phyloP scores from a whole-genome alignment of 2,797 vertebrate species.

The Lophius americanus region DNA sequence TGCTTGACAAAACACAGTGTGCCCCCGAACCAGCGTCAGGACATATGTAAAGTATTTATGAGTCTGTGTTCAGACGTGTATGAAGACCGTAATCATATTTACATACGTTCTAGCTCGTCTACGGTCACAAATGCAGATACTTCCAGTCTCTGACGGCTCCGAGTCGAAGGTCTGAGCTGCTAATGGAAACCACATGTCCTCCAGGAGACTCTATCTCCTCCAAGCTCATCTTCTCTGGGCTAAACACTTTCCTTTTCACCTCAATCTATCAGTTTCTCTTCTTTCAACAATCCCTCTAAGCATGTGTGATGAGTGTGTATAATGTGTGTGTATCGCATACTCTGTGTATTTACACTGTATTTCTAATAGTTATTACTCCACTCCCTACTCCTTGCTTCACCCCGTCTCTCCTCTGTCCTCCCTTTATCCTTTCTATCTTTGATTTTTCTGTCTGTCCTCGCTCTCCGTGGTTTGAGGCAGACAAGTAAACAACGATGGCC shows the following conservation, averaged over 20 bases:
- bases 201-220: conserved; percentile 63
- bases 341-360: conserved; percentile 5
- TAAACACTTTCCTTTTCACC: conserved; percentile 64
- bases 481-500: conserved; percentile 19
- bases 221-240: conserved; percentile 72
- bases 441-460: conserved; percentile 13
- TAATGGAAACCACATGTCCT: conserved; percentile 80
- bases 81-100: conserved; percentile 48
- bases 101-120: conserved; percentile 29
- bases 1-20: not conserved
- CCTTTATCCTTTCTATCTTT: conserved; percentile 30
- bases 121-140: conserved; percentile 53
- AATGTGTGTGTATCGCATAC: conserved; percentile 17
- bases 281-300: conserved; percentile 37
- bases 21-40: conserved; percentile 18
- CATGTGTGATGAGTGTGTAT: conserved; percentile 33
- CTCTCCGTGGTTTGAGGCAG: conserved; percentile 26
- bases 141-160: conserved; percentile 59
- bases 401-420: conserved; percentile 28
- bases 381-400: conserved; percentile 28
- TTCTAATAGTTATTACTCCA: conserved; percentile 29
- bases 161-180: conserved; percentile 67
- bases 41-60: conserved; percentile 12
- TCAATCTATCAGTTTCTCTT: conserved; percentile 58
- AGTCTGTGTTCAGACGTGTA: conserved; percentile 5